phyloP scores from a whole-genome alignment of 2,888 invertebrate genomes.

The Andrena bucephala region DNA sequence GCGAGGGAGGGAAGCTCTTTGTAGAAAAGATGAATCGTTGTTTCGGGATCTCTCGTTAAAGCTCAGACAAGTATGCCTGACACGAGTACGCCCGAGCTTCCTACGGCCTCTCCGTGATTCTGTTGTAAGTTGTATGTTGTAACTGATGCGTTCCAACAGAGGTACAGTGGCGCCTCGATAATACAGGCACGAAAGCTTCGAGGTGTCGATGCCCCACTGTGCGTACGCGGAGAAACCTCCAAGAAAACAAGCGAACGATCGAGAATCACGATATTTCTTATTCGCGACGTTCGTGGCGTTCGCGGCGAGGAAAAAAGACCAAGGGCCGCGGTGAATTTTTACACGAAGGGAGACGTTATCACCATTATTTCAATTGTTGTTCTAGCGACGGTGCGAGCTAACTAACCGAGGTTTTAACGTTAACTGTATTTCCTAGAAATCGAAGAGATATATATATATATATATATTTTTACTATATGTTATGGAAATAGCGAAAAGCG shows the following conservation, averaged over 20 bases:
- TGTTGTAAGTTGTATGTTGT: background rate
- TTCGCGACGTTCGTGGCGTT: conserved; percentile 37
- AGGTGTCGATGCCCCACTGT: too few species aligned
- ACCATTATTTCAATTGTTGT: conserved; percentile 61
- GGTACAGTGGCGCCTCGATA: too few species aligned
- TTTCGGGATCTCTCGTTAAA: background rate
- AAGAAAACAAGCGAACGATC: background rate
- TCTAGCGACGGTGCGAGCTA: conserved; percentile 65
- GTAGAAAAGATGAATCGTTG: background rate
- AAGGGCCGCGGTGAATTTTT: conserved; percentile 28
- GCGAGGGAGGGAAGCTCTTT: conserved; percentile 29
- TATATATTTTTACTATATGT: conserved; percentile 75
- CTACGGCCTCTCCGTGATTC: conserved; percentile 1
- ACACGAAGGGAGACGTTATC: conserved; percentile 4
- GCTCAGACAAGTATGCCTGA: background rate
- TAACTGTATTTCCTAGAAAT: conserved; percentile 74
- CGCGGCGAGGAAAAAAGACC: conserved; percentile 40
- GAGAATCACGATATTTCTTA: background rate
- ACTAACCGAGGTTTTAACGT: conserved; percentile 67
- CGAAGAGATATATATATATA: conserved; percentile 68
- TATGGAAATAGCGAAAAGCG: conserved; percentile 62
- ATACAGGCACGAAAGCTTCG: too few species aligned
- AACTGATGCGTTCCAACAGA: too few species aligned
- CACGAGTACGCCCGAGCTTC: background rate
- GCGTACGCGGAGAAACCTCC: background rate